Percentiles rank a stretch among this genome's conserved stretches.
phyloP scores from a whole-genome alignment of 1,140 invertebrate genomes.

The Platorchestia sp. region DNA sequence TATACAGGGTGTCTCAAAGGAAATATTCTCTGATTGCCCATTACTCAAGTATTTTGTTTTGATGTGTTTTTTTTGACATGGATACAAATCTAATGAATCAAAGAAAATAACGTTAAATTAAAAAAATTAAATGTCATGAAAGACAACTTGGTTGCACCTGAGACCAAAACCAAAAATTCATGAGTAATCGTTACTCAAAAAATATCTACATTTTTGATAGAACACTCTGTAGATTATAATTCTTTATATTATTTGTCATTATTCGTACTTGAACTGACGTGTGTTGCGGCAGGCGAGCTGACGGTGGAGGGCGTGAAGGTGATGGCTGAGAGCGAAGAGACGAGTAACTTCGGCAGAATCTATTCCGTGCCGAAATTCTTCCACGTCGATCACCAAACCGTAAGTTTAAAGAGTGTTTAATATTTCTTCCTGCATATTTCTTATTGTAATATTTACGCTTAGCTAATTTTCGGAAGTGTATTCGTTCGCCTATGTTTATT shows the following conservation, averaged over 20 bases:
- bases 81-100: no score
- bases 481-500: not conserved
- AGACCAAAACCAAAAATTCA: no score
- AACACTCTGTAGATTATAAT: no score
- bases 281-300: not conserved
- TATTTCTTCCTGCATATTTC: not conserved
- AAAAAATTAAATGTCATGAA: no score
- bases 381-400: constrained; percentile 21
- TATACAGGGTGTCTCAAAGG: no score
- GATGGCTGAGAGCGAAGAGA: not conserved
- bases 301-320: constrained; percentile 12
- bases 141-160: no score
- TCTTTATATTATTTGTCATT: not conserved
- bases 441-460: not conserved
- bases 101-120: no score
- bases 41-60: no score
- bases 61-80: no score
- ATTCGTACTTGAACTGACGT: not conserved
- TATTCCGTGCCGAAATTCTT: constrained; percentile 47
- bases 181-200: no score
- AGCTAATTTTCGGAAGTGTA: not conserved
- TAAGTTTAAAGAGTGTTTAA: not conserved
- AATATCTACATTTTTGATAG: no score
- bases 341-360: not conserved
- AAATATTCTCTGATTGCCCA: no score